A percentile compares a stretch with the other conserved stretches of the same genome.
phyloP scores from a whole-genome alignment of 2,888 invertebrate genomes.

The Tiphia femorata region DNA sequence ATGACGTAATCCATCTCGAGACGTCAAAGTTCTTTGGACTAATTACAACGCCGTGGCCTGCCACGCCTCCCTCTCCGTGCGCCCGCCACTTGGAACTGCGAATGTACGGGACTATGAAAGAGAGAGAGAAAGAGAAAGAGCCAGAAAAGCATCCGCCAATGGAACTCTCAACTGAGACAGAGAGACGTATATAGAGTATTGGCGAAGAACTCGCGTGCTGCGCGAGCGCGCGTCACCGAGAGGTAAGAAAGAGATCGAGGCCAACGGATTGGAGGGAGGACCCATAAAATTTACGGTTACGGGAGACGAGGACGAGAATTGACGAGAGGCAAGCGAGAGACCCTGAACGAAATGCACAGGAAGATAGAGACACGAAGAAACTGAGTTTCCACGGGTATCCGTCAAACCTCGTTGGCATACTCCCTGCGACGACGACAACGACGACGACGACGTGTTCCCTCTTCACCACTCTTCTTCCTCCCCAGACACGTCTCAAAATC shows the following conservation, averaged over 20 bases:
- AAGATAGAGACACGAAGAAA: background rate
- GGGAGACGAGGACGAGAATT: background rate
- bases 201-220: too few species aligned
- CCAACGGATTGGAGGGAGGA: too few species aligned
- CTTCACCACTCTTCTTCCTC: too few species aligned
- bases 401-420: constrained; percentile 1
- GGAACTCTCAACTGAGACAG: too few species aligned
- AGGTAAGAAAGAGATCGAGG: background rate
- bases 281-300: too few species aligned
- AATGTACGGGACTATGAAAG: background rate
- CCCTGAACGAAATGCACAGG: too few species aligned
- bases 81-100: background rate
- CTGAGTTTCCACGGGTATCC: constrained; percentile 1
- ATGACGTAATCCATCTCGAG: constrained; percentile 35
- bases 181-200: too few species aligned
- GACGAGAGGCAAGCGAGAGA: background rate
- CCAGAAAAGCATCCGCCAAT: too few species aligned
- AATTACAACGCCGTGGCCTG: constrained; percentile 24
- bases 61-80: background rate
- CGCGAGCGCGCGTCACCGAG: background rate
- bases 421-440: background rate
- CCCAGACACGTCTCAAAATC: background rate
- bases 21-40: constrained; percentile 38
- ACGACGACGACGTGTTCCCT: too few species aligned
- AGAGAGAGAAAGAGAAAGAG: background rate